These are phyloP conservation scores for Hydroisotoma schaefferi DNA, from an alignment of 2,888 invertebrate species.

Conservation along the genomic window DNA sequence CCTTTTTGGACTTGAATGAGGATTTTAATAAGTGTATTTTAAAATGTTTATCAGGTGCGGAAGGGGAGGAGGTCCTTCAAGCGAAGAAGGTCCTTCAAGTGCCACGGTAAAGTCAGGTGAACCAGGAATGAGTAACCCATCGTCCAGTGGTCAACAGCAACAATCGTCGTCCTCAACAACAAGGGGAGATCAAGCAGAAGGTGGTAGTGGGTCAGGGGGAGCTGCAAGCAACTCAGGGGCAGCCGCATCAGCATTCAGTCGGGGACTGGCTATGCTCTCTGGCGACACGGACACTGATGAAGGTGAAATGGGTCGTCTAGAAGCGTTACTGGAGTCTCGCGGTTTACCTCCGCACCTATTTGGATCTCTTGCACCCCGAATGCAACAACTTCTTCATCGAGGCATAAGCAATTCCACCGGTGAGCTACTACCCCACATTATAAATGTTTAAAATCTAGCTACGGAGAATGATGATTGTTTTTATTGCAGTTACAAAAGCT, in stretches of 20 bases:
- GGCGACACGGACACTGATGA: conserved; percentile 70
- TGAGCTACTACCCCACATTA: neutral
- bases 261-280: conserved; percentile 48
- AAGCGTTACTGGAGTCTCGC: conserved; percentile 88
- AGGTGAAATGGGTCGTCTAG: conserved; percentile 90
- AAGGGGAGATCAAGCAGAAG: conserved; percentile 22
- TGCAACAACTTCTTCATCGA: conserved; percentile 92
- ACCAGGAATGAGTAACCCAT: conserved; percentile 50
- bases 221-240: conserved; percentile 16
- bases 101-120: conserved; percentile 50
- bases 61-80: conserved; percentile 49
- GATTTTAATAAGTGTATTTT: too few relatives aligned
- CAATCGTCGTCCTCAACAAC: conserved; percentile 37
- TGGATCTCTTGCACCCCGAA: conserved; percentile 89
- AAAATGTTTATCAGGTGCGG: too few relatives aligned
- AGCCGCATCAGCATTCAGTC: conserved; percentile 60
- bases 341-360: conserved; percentile 96
- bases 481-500: conserved; percentile 71
- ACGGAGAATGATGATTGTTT: conserved; percentile 1
- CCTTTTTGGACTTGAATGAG: too few relatives aligned
- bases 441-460: neutral
- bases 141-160: conserved; percentile 39
- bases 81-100: conserved; percentile 44
- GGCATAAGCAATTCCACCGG: conserved; percentile 84
- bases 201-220: conserved; percentile 27